These are phyloP conservation scores for Frankliniella fusca DNA, from an alignment of 2,888 invertebrate genomes.

Conservation along the genomic window DNA sequence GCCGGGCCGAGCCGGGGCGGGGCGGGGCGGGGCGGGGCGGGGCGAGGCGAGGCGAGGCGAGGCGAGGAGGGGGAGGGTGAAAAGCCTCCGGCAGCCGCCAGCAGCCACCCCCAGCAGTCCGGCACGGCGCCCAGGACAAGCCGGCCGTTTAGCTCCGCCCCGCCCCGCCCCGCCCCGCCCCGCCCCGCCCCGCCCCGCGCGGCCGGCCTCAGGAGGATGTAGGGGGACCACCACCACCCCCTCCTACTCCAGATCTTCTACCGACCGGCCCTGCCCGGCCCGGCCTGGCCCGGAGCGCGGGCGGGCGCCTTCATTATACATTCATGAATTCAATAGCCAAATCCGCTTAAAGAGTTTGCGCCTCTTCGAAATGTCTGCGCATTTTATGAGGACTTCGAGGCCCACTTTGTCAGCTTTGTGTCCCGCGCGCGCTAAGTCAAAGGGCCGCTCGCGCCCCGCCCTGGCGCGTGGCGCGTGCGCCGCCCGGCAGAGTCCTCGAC, in stretches of 20 bases:
- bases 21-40: too few species aligned
- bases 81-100: not conserved
- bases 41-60: too few species aligned
- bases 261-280: too few species aligned
- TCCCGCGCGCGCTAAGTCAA: not conserved
- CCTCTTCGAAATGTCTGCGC: slow-evolving; percentile 6
- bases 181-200: too few species aligned
- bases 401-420: slow-evolving; percentile 22
- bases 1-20: too few species aligned
- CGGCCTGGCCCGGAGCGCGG: too few species aligned
- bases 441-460: not conserved
- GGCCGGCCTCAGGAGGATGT: too few species aligned
- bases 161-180: too few species aligned
- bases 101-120: not conserved
- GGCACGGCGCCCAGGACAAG: not conserved
- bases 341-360: slow-evolving; percentile 22
- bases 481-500: not conserved
- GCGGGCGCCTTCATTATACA: slow-evolving; percentile 1
- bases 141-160: not conserved
- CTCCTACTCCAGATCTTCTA: too few species aligned
- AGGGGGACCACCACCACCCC: too few species aligned
- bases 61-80: too few species aligned
- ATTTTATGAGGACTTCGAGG: slow-evolving; percentile 1
- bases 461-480: not conserved
- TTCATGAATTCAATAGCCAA: slow-evolving; percentile 20